phyloP scores from a whole-genome alignment of 2,888 invertebrate species.

The Marronus borbonicus region DNA sequence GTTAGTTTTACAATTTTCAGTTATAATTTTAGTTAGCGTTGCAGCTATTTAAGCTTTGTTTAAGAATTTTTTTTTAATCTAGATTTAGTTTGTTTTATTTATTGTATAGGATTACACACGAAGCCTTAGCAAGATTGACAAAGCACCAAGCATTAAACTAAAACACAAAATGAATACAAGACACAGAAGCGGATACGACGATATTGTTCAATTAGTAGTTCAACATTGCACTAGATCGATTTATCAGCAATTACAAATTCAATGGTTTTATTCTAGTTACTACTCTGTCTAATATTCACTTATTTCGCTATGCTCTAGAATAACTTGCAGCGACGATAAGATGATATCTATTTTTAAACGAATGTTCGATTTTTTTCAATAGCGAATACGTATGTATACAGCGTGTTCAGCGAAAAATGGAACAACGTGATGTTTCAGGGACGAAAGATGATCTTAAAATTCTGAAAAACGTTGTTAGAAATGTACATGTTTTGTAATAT shows the following conservation, averaged over 20 bases:
- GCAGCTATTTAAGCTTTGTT: neutral
- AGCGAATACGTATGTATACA: no score
- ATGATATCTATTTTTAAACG: no score
- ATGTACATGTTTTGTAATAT: no score
- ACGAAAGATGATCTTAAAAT: no score
- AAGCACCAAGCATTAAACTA: neutral
- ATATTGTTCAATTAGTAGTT: constrained; percentile 12
- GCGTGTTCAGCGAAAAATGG: no score
- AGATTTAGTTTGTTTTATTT: neutral
- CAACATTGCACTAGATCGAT: neutral
- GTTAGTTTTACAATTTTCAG: constrained; percentile 7
- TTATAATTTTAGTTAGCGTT: constrained; percentile 10
- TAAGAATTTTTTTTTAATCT: neutral
- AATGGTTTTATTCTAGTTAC: neutral
- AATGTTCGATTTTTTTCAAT: no score
- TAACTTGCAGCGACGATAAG: no score
- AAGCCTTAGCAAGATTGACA: neutral
- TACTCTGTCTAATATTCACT: neutral
- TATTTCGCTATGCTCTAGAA: no score
- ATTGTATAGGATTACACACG: neutral
- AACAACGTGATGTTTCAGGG: no score
- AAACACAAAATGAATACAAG: neutral
- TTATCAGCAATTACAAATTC: neutral
- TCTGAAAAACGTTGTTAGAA: no score
- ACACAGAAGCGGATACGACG: neutral